Conservation (phyloP, 1,140 invertebrate species). For the Trichogramma pretiosum region DNA sequence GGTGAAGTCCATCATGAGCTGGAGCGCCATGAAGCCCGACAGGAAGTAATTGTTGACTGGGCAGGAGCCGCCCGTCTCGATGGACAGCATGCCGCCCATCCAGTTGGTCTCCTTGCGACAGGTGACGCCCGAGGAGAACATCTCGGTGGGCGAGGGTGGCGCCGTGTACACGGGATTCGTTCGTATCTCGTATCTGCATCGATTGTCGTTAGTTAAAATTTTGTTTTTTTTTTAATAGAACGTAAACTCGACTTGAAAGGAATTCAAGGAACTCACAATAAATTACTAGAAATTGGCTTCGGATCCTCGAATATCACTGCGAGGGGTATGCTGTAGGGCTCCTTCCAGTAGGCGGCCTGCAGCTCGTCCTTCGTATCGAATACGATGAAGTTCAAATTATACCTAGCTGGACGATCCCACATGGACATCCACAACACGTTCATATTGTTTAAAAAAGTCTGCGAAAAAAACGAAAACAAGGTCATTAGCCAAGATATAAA, state of each 20-base stretch:
- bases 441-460: constrained; percentile 57
- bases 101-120: constrained; percentile 56
- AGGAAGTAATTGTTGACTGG: constrained; percentile 66
- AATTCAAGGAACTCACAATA: constrained; percentile 49
- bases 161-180: constrained; percentile 57
- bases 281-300: constrained; percentile 42
- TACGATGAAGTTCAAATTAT: constrained; percentile 53
- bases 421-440: constrained; percentile 50
- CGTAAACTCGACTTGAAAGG: too few relatives aligned
- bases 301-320: constrained; percentile 60
- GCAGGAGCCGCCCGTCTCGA: constrained; percentile 59
- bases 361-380: constrained; percentile 60
- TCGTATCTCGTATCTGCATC: constrained; percentile 57
- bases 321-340: constrained; percentile 55
- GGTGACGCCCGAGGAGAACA: constrained; percentile 55
- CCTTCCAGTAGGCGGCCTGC: constrained; percentile 58
- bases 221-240: background rate
- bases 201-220: background rate
- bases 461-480: constrained; percentile 21
- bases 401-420: constrained; percentile 44
- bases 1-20: constrained; percentile 61
- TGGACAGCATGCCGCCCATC: constrained; percentile 52
- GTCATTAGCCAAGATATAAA: background rate
- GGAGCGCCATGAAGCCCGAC: constrained; percentile 64
- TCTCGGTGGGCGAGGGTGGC: constrained; percentile 54